Conservation (phyloP, 2,797 vertebrate species). For the Champsocephalus gunnari region DNA sequence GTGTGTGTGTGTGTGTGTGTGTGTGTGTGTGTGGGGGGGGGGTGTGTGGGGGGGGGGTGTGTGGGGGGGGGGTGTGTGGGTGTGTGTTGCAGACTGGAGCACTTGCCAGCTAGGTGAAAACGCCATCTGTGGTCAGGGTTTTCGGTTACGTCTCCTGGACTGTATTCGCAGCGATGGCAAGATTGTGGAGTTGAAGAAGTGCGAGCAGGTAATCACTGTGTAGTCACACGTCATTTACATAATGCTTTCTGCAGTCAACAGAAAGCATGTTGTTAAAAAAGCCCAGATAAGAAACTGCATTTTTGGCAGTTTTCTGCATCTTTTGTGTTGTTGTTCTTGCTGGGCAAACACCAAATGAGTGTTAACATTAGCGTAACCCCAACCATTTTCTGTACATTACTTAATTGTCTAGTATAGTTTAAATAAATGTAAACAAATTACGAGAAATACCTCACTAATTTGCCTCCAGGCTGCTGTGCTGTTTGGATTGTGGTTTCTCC, state of each 20-base stretch:
- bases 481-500: too few relatives aligned
- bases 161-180: conserved; percentile 91
- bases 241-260: background rate
- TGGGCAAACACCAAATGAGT: too few relatives aligned
- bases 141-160: conserved; percentile 88
- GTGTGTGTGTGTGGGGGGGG: conserved; percentile 2
- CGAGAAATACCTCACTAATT: too few relatives aligned
- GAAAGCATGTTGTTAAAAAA: too few relatives aligned
- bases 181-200: conserved; percentile 82
- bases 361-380: too few relatives aligned
- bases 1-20: conserved; percentile 14
- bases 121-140: conserved; percentile 90
- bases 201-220: conserved; percentile 86
- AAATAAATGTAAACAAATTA: too few relatives aligned
- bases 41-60: background rate
- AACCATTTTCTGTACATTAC: too few relatives aligned
- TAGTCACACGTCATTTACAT: conserved; percentile 10
- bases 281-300: too few relatives aligned
- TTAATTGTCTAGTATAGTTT: too few relatives aligned
- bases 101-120: conserved; percentile 92
- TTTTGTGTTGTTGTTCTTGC: too few relatives aligned
- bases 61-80: background rate
- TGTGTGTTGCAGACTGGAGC: conserved; percentile 90
- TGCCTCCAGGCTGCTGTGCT: too few relatives aligned
- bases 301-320: too few relatives aligned